Conservation (phyloP, 2,888 invertebrate genomes). For the Acrobasis consociella region DNA sequence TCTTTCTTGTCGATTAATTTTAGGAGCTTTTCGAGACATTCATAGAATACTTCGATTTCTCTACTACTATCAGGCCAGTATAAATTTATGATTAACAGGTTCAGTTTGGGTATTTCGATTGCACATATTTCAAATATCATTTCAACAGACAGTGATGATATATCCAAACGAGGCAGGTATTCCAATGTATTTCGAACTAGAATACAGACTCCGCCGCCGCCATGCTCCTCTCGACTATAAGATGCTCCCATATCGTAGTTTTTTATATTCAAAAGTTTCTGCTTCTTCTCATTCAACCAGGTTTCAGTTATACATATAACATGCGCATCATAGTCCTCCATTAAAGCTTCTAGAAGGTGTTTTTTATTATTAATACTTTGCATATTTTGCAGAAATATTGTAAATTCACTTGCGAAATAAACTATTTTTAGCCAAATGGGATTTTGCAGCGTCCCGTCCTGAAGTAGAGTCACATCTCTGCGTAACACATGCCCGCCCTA, state of each 20-base stretch:
- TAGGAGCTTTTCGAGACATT: constrained; percentile 23
- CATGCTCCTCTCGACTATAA: constrained; percentile 25
- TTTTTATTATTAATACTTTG: constrained; percentile 28
- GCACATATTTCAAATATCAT: constrained; percentile 32
- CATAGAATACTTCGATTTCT: constrained; percentile 29
- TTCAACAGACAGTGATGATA: constrained; percentile 29
- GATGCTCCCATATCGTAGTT: constrained; percentile 23
- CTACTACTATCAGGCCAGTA: constrained; percentile 32
- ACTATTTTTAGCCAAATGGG: background rate
- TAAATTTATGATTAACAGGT: constrained; percentile 29
- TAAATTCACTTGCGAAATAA: too few species aligned
- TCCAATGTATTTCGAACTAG: constrained; percentile 24
- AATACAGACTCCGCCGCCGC: constrained; percentile 32
- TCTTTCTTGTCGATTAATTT: constrained; percentile 27
- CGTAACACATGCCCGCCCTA: too few species aligned
- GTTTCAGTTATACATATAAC: constrained; percentile 29
- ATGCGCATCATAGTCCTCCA: constrained; percentile 25
- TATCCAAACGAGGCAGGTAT: constrained; percentile 25
- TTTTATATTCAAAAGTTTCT: constrained; percentile 21
- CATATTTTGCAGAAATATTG: too few species aligned
- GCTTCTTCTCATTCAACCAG: constrained; percentile 26
- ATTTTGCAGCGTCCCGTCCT: background rate
- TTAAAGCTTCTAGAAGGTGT: constrained; percentile 25
- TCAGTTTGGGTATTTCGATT: constrained; percentile 24
- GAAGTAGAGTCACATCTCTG: too few species aligned